Base-by-base conservation (phyloP, 2,888 invertebrate species). In the Mechanitis messenoides region DNA sequence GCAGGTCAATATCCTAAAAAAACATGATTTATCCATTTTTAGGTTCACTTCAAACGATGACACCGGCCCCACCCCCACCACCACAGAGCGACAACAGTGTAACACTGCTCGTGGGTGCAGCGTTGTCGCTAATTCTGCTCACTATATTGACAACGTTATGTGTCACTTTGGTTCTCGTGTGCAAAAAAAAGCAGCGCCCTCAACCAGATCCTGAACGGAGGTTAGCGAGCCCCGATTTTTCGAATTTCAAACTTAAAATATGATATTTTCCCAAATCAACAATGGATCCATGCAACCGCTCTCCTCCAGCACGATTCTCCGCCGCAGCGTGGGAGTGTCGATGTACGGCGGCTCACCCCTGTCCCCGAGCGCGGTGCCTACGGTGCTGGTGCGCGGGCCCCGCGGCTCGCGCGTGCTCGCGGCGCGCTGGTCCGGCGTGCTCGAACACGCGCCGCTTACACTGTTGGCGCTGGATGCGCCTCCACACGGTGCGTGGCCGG, bases 11-110 rank as follows among this genome's bases (percentile, higher is more conserved):
- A 42, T 42, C 9, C 9, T 42, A 7, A 9, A 9, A 9, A 42
- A 7, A 7, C 9, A 42, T 42, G 6, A 3, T 9, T 42, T 9
- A 42, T 42, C 9, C 42, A 42, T 42, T 50, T 2, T 11, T 50
- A 90, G 90, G 82, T 64, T 86, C 89, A 11, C 83, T 90, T 2
- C 90, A 89, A 79, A 90, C 89, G 0, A 82, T 89, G 83, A 88
- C 87, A 0, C 85, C 87, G 4, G 72, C 72, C 1, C 86, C 88
- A 3, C 85, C 87, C 0, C 75, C 69, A 4, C 81, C 81, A 6
- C 80, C 84, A 0, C 71, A 71, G n/a, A 66, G 68, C 1, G 88
- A 89, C 69, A 88, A 87, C 69, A 81, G 89, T 55, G 80, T 87
- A 1, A 86, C 90, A 0, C 68, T 91, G 11, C 70, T 91, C 0